Evolutionary conservation across 2,113 vertebrate species (phyloP), one percentile per base, ranked within the genome.

Genomic region (Regulus satrapa): DNA sequence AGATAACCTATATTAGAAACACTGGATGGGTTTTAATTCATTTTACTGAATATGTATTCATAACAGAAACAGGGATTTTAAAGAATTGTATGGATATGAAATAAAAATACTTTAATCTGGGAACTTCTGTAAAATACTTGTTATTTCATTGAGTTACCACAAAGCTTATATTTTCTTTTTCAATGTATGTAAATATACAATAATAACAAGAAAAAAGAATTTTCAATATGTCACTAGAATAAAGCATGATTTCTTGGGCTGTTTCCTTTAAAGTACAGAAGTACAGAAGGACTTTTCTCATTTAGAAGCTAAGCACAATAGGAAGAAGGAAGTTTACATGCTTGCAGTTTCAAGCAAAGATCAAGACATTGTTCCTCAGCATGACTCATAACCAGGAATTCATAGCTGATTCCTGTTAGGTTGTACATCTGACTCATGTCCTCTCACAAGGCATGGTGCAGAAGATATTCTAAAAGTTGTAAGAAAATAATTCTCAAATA

Each of bases 261-360:
- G 61, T 48, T 94, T 64, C 31, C 73, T 92, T 84, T 58, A 68
- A n/a, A n/a, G n/a, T n/a, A n/a, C n/a, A n/a, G n/a, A 92, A 86
- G 54, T 81, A 94, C 71, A 92, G 85, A 95, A 75, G 36, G 18
- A 91, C 41, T 80, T 94, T 87, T 92, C 83, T 64, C 83, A 59
- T 92, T 81, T 73, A 85, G 56, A 92, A 92, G 46, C 32, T 61
- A 78, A 92, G 68, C 32, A 91, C 86, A 95, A 95, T 93, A 87
- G 95, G 93, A 93, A 96, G 63, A 94, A 96, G 97, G 97, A 97
- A 98, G 95, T 96, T 97, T 96, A 94, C 73, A 88, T 34, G 36
- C 90, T 87, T 88, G 48, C 1, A 4, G 49, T 61, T 71, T 90
- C 68, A 96, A 92, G 74, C 59, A 77, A 90, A 32, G 71, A 96